A percentile compares a stretch with the other conserved stretches of the same genome.
Evolutionary conservation across 1,140 invertebrate genomes (phyloP).

Genomic region (Sminthurides bifidus): DNA sequence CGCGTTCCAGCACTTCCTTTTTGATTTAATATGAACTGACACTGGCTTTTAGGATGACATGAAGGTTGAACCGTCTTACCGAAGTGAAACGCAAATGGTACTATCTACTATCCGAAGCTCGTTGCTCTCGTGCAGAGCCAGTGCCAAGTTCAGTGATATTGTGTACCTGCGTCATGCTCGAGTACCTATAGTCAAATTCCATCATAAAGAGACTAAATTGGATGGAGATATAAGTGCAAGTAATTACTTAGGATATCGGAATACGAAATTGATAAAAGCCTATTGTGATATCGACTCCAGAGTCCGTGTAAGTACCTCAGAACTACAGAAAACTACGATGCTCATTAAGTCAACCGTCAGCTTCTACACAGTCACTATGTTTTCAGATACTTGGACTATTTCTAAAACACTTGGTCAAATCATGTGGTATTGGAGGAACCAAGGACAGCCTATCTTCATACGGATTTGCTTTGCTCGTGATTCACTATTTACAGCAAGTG

Average conservation of each 20-base stretch:
- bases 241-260: conserved; percentile 44
- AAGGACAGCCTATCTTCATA: conserved; percentile 50
- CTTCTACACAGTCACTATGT: background rate
- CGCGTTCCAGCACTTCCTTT: background rate
- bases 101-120: background rate
- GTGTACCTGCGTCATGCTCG: conserved; percentile 37
- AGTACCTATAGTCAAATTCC: conserved; percentile 51
- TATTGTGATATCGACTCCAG: background rate
- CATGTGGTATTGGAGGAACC: conserved; percentile 50
- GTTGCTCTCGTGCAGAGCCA: background rate
- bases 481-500: conserved; percentile 47
- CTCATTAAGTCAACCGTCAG: too few relatives aligned
- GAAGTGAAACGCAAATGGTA: too few relatives aligned
- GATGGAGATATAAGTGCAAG: conserved; percentile 52
- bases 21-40: background rate
- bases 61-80: too few relatives aligned
- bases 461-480: conserved; percentile 48
- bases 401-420: conserved; percentile 48
- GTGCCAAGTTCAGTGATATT: background rate
- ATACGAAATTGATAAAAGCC: background rate
- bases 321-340: too few relatives aligned
- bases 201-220: conserved; percentile 37
- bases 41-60: too few relatives aligned
- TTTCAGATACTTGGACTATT: conserved; percentile 42
- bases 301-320: background rate